A percentile compares a stretch with the other conserved stretches of the same genome.
Evolutionary conservation across 2,797 vertebrate species (phyloP).

Genomic region (Myiotriccus ornatus): DNA sequence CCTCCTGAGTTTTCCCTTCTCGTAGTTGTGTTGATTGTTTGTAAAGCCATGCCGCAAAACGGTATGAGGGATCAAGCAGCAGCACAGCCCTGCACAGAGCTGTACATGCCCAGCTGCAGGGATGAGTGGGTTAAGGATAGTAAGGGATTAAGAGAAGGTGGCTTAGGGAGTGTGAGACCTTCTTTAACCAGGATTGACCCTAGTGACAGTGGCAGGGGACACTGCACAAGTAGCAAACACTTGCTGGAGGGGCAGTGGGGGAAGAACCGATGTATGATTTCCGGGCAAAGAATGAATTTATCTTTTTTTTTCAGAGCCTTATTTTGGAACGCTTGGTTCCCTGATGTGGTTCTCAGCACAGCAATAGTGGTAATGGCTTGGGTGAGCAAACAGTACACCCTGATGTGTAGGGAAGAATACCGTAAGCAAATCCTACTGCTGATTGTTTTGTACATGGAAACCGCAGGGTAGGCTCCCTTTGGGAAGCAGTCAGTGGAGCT

Average conservation of each 20-base stretch:
- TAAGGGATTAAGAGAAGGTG: neutral
- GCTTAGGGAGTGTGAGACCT: neutral
- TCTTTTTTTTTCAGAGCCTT: neutral
- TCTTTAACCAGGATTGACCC: neutral
- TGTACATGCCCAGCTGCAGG: neutral
- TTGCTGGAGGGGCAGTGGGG: fast-evolving
- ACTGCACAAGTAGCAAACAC: neutral
- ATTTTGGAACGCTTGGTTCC: neutral
- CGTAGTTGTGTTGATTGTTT: neutral
- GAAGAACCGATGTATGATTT: neutral
- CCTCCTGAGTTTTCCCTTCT: neutral
- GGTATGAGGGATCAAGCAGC: fast-evolving
- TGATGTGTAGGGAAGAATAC: neutral
- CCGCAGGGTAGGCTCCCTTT: fast-evolving
- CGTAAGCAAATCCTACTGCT: fast-evolving
- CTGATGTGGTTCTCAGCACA: neutral
- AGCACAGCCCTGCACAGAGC: neutral
- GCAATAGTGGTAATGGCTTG: neutral
- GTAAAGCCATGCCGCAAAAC: neutral
- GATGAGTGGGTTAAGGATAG: neutral
- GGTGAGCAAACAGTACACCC: neutral
- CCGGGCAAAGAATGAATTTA: neutral
- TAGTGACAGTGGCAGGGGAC: neutral
- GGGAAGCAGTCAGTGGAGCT: fast-evolving
- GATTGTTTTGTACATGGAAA: neutral